These are phyloP conservation scores for Brachypteracias leptosomus DNA, from an alignment of 2,113 vertebrate genomes.

Conservation along the genomic window DNA sequence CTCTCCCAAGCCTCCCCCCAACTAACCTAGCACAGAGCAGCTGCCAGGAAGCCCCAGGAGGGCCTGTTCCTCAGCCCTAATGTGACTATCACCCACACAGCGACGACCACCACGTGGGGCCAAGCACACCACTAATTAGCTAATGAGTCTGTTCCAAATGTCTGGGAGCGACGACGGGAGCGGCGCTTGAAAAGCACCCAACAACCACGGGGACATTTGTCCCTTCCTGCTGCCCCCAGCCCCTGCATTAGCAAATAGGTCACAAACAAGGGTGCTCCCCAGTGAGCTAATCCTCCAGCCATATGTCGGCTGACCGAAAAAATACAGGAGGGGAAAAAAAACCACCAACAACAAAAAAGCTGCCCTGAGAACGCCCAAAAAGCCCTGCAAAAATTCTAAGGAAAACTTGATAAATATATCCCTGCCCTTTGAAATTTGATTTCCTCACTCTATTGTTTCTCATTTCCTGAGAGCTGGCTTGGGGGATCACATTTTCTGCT, in stretches of 20 bases:
- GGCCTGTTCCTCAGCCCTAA: neutral
- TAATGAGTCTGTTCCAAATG: slow-evolving; percentile 53
- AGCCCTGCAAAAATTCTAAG: neutral
- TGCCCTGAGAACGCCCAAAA: neutral
- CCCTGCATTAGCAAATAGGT: slow-evolving; percentile 49
- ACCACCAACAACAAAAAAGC: neutral
- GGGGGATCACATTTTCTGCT: slow-evolving; percentile 54
- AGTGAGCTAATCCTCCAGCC: slow-evolving; percentile 57
- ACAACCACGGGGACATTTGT: neutral
- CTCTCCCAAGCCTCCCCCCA: neutral
- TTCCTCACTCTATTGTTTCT: slow-evolving; percentile 57
- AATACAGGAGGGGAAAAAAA: neutral
- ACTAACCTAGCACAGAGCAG: neutral
- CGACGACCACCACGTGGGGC: neutral
- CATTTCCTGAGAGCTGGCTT: slow-evolving; percentile 57
- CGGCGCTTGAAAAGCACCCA: neutral
- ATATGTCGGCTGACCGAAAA: slow-evolving; percentile 39
- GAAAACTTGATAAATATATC: slow-evolving; percentile 46
- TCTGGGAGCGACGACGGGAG: slow-evolving; percentile 33
- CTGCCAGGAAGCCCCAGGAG: slow-evolving; percentile 35
- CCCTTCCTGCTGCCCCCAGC: slow-evolving; percentile 29
- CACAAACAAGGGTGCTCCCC: slow-evolving; percentile 33
- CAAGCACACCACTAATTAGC: slow-evolving; percentile 54
- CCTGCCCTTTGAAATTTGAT: slow-evolving; percentile 46
- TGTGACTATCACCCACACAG: neutral